These are phyloP conservation scores for Temnothorax longispinosus DNA, from an alignment of 1,140 invertebrate species.

Conservation along the genomic window DNA sequence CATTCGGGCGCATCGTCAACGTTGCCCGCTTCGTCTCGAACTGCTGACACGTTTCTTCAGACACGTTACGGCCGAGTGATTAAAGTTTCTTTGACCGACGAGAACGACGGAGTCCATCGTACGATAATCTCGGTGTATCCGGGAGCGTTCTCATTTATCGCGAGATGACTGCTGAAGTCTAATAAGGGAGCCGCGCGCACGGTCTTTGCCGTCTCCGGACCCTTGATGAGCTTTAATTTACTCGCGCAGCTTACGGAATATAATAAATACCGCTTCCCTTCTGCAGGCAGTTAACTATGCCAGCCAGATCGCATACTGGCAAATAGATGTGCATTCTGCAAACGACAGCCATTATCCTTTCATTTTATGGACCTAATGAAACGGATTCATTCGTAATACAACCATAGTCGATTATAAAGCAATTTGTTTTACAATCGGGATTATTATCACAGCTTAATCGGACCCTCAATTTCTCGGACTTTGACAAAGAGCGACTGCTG, in stretches of 20 bases:
- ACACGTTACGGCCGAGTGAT: slow-evolving; percentile 42
- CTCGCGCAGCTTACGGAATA: slow-evolving; percentile 61
- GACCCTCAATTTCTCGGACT: slow-evolving; percentile 11
- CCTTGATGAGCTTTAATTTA: slow-evolving; percentile 69
- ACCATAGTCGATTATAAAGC: neutral
- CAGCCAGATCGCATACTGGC: slow-evolving; percentile 32
- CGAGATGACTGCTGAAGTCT: slow-evolving; percentile 44
- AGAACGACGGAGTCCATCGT: neutral
- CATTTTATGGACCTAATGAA: slow-evolving; percentile 61
- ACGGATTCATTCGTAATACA: slow-evolving; percentile 8
- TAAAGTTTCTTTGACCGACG: slow-evolving; percentile 48
- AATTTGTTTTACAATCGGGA: slow-evolving; percentile 34
- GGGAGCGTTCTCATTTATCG: slow-evolving; percentile 49
- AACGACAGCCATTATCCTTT: slow-evolving; percentile 70
- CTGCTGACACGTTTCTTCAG: slow-evolving; percentile 49
- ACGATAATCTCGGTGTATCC: slow-evolving; percentile 31
- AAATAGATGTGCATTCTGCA: slow-evolving; percentile 63
- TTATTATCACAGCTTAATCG: slow-evolving; percentile 32
- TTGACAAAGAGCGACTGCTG: neutral
- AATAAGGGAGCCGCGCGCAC: slow-evolving; percentile 32
- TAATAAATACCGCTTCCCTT: slow-evolving; percentile 64
- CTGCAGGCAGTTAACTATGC: slow-evolving; percentile 61
- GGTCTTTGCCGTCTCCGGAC: slow-evolving; percentile 54
- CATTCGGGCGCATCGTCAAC: slow-evolving; percentile 34
- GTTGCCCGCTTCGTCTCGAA: neutral